phyloP scores from a whole-genome alignment of 2,113 vertebrate species.

The Lates calcarifer region DNA sequence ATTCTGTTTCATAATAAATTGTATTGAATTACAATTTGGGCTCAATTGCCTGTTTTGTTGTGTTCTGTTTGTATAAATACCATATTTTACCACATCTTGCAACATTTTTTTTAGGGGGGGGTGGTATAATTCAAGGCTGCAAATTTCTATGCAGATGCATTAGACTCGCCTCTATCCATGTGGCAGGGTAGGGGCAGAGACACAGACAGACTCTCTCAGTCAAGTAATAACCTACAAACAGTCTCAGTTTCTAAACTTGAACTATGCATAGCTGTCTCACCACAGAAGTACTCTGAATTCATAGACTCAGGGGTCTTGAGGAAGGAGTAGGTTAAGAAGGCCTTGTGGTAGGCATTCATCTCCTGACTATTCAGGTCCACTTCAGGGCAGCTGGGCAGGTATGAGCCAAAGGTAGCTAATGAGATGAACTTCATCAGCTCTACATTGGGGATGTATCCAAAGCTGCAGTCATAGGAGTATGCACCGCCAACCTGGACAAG shows the following conservation, averaged over 20 bases:
- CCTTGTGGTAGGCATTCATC: slow-evolving; percentile 95
- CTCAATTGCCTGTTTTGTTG: too few relatives aligned
- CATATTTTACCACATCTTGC: too few relatives aligned
- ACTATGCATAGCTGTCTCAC: slow-evolving; percentile 79
- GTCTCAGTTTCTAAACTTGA: background rate
- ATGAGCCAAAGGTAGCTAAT: slow-evolving; percentile 96
- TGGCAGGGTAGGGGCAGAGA: too few relatives aligned
- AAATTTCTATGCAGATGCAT: background rate
- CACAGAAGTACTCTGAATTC: slow-evolving; percentile 95
- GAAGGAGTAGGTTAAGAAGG: slow-evolving; percentile 96
- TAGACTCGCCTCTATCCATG: too few relatives aligned
- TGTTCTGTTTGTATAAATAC: too few relatives aligned
- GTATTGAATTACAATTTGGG: too few relatives aligned
- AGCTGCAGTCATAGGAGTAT: slow-evolving; percentile 97
- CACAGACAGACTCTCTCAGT: too few relatives aligned
- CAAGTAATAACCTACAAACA: background rate
- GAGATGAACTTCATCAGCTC: slow-evolving; percentile 99
- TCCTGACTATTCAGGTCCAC: slow-evolving; percentile 85
- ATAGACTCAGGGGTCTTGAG: slow-evolving; percentile 93
- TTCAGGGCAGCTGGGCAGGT: slow-evolving; percentile 93
- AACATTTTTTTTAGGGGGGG: too few relatives aligned
- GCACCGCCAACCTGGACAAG: slow-evolving; percentile 91
- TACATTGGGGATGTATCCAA: slow-evolving; percentile 96
- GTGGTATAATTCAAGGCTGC: too few relatives aligned
- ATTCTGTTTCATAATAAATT: too few relatives aligned